Base-by-base conservation (phyloP, 2,113 vertebrate species). In the Oostethus manadensis region DNA sequence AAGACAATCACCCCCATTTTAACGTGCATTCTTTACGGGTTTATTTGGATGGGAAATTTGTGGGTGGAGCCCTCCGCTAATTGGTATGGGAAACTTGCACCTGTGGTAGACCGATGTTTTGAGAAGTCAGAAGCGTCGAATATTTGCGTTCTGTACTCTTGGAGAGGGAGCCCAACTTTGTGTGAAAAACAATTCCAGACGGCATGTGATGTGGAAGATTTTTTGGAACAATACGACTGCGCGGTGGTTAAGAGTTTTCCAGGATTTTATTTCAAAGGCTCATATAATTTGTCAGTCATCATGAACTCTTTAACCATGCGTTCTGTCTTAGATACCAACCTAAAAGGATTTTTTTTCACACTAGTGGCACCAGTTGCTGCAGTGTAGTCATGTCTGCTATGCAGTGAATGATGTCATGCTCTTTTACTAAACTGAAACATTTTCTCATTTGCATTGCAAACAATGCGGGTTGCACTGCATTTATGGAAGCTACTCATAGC, bases 41-140 rank as follows among this genome's bases (percentile, higher is more conserved):
- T 87, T 87, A 82, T 87, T 85, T 88, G 87, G 81, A 86, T 70
- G 77, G 82, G 84, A 87, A 78, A 83, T 84, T 86, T 88, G 85
- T 83, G 84, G 85, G 83, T 77, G 84, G 86, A 85, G 80, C 73
- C 45, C 81, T 74, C 53, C 58, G 72, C 81, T 88, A 89, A 88
- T 89, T 83, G 82, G 78, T 81, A 76, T 77, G 85, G 86, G 89
- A 87, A 87, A 76, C 81, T 84, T 82, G 81, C 86, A 87, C 85
- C 86, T 88, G 87, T 86, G 88, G 85, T 86, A 73, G 82, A 87
- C 87, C 87, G 23, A 82, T 87, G 81, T 87, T 88, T 87, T 80
- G 62, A 81, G 58, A 20, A 87, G 80, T 84, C 72, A 81, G 81
- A 79, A 83, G 81, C 67, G 66, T 71, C 81, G 82, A 79, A 81